Evolutionary conservation across 2,797 vertebrate species (phyloP).

Genomic region (Enteromius paludinosus): DNA sequence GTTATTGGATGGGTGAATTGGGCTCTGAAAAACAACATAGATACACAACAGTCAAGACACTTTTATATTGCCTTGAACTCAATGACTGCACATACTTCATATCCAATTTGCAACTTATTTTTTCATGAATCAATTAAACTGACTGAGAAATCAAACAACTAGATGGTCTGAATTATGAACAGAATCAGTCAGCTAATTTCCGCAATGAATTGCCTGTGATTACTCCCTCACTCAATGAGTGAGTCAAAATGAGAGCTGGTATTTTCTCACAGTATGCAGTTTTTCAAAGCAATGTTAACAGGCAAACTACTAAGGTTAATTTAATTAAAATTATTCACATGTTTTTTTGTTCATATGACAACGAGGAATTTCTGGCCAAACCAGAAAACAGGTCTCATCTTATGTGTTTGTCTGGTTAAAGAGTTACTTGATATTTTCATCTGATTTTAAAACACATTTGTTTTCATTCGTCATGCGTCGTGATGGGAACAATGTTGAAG

Average conservation of each 20-base stretch:
- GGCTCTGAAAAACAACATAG: not conserved
- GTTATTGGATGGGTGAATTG: not conserved
- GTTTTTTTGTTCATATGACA: not conserved
- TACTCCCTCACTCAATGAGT: not conserved
- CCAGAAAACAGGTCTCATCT: no score
- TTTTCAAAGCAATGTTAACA: not conserved
- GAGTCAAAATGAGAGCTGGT: not conserved
- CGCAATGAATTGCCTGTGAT: not conserved
- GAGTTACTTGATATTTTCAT: no score
- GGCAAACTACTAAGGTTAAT: not conserved
- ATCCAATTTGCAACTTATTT: not conserved
- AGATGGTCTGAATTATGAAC: not conserved
- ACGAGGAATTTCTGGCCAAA: no score
- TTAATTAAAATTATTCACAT: not conserved
- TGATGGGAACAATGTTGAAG: no score
- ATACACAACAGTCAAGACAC: no score
- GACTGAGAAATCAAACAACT: not conserved
- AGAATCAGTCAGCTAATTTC: slow-evolving; percentile 3
- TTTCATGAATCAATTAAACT: slow-evolving; percentile 21
- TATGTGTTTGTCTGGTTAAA: no score
- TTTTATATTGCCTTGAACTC: not conserved
- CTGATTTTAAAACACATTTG: no score
- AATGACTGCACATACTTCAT: not conserved
- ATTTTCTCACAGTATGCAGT: not conserved
- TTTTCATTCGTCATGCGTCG: no score